Percentiles rank a stretch among this genome's conserved stretches.
phyloP scores from a whole-genome alignment of 2,888 invertebrate species.

The Ophion ventricosus region DNA sequence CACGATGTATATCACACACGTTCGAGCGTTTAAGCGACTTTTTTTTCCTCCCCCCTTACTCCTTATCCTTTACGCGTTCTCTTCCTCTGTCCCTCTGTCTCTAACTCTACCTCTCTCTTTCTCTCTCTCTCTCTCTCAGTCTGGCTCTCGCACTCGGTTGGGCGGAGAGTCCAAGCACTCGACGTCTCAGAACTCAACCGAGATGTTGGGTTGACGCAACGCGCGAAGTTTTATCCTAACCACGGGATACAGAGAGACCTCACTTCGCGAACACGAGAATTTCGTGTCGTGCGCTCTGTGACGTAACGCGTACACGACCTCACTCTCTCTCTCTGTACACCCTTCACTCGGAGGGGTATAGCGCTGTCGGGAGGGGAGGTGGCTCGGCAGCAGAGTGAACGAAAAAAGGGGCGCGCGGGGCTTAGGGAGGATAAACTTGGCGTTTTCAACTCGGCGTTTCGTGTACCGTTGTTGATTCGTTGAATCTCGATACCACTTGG shows the following conservation, averaged over 20 bases:
- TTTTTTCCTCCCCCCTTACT: conserved; percentile 12
- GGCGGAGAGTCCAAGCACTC: conserved; percentile 15
- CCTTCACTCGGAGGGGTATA: conserved; percentile 36
- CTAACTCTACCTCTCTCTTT: background rate
- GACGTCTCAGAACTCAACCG: conserved; percentile 33
- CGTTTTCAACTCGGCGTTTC: conserved; percentile 14
- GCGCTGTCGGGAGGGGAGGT: background rate
- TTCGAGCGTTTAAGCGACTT: conserved; percentile 33
- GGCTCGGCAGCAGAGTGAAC: background rate
- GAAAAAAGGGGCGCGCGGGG: conserved; percentile 16
- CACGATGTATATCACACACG: conserved; percentile 28
- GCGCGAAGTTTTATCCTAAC: conserved; percentile 54
- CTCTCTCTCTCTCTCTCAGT: conserved; percentile 2
- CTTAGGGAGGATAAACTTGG: conserved; percentile 19
- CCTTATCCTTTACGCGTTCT: conserved; percentile 4
- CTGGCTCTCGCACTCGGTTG: conserved; percentile 4
- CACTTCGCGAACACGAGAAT: conserved; percentile 60
- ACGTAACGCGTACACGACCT: conserved; percentile 62
- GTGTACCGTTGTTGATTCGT: conserved; percentile 25
- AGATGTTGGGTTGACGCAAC: conserved; percentile 53
- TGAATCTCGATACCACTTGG: conserved; percentile 7
- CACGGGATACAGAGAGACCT: conserved; percentile 41
- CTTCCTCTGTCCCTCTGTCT: background rate
- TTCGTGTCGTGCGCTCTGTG: conserved; percentile 66
- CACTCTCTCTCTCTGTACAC: conserved; percentile 47